These are phyloP conservation scores for Acyrthosiphon pisum DNA, from an alignment of 1,140 invertebrate species.

Conservation along the genomic window DNA sequence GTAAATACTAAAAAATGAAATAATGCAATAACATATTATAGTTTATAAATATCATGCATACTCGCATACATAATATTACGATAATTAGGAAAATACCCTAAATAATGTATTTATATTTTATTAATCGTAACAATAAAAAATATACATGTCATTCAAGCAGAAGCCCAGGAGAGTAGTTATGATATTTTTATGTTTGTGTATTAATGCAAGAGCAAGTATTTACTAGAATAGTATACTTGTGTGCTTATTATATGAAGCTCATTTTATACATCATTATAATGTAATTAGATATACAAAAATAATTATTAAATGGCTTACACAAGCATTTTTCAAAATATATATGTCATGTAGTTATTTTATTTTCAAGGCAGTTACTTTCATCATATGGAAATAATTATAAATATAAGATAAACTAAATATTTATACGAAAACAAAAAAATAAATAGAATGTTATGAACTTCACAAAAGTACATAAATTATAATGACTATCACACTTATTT, in stretches of 20 bases:
- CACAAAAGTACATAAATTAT: background rate
- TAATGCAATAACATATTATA: background rate
- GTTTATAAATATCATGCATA: background rate
- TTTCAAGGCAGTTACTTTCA: slow-evolving; percentile 37
- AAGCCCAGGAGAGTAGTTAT: background rate
- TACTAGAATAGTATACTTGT: background rate
- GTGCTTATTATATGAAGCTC: background rate
- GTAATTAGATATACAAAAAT: background rate
- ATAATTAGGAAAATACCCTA: background rate
- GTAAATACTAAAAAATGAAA: background rate
- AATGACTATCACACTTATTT: slow-evolving; percentile 51
- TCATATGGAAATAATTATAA: slow-evolving; percentile 32
- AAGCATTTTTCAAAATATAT: background rate
- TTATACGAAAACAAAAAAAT: slow-evolving; percentile 42
- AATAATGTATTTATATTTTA: slow-evolving; percentile 14
- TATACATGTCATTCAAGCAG: background rate
- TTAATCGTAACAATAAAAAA: background rate
- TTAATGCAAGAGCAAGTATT: background rate
- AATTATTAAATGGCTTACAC: background rate
- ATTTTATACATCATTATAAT: background rate
- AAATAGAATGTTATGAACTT: slow-evolving; percentile 24
- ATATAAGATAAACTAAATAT: slow-evolving; percentile 45
- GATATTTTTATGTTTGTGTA: background rate
- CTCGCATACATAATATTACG: background rate
- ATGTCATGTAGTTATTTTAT: background rate